Percentiles rank a stretch among this genome's conserved stretches.
These are phyloP conservation scores for Tribolium castaneum DNA, from an alignment of 1,140 invertebrate genomes.

Conservation along the genomic window DNA sequence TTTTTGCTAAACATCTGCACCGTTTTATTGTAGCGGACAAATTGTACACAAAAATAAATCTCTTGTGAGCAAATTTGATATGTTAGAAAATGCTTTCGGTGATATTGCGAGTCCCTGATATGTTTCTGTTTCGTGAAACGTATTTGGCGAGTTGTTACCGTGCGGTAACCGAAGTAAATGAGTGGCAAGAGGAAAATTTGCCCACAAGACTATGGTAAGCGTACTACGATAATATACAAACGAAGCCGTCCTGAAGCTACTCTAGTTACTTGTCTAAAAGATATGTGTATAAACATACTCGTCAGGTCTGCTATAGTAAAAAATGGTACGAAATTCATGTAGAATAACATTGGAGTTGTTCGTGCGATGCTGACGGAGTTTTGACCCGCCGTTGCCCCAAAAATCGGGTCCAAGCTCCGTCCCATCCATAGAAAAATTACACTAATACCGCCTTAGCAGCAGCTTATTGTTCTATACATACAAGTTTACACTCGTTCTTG, in stretches of 20 bases:
- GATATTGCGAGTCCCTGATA: constrained; percentile 14
- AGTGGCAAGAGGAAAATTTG: constrained; percentile 21
- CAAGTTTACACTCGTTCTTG: constrained; percentile 27
- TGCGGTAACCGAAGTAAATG: neutral
- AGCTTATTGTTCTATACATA: constrained; percentile 47
- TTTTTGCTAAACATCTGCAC: constrained; percentile 35
- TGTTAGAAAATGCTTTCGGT: neutral
- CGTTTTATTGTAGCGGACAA: constrained; percentile 25
- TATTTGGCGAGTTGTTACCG: constrained; percentile 11
- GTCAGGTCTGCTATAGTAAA: constrained; percentile 54
- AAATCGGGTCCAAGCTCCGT: neutral
- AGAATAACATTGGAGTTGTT: constrained; percentile 28
- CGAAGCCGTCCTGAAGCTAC: constrained; percentile 31
- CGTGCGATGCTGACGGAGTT: neutral
- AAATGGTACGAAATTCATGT: constrained; percentile 56
- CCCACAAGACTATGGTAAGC: constrained; percentile 42
- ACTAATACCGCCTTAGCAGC: constrained; percentile 25
- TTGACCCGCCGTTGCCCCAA: neutral
- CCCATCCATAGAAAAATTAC: constrained; percentile 37
- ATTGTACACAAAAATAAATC: constrained; percentile 38
- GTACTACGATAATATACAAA: constrained; percentile 44
- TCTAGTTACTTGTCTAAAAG: constrained; percentile 46
- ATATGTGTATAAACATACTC: constrained; percentile 54
- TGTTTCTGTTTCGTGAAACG: neutral
- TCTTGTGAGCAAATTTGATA: constrained; percentile 36